Percentiles rank a stretch among this genome's conserved stretches.
Evolutionary conservation across 2,113 vertebrate genomes (phyloP).

Genomic region (Podarcis cretensis): DNA sequence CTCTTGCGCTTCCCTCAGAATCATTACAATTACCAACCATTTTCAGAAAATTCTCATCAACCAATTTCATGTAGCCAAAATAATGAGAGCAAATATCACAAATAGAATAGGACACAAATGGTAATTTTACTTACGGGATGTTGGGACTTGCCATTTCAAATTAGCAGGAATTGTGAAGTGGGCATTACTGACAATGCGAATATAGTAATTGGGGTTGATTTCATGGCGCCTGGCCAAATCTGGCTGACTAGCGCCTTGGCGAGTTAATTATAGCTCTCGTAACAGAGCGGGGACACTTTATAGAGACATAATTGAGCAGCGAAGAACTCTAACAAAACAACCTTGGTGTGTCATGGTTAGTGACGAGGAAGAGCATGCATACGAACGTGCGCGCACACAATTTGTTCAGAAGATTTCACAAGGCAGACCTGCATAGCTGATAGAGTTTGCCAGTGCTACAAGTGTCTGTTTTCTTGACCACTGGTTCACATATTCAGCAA

Average conservation of each 20-base stretch:
- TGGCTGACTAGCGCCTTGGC: conserved; percentile 78
- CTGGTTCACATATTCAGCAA: background rate
- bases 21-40: conserved; percentile 59
- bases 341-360: conserved; percentile 14
- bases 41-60: conserved; percentile 62
- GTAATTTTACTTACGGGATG: conserved; percentile 73
- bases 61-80: conserved; percentile 63
- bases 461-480: background rate
- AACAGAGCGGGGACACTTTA: conserved; percentile 73
- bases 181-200: conserved; percentile 85
- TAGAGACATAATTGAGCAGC: conserved; percentile 53
- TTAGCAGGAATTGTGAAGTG: conserved; percentile 81
- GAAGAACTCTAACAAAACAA: conserved; percentile 62
- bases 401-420: background rate
- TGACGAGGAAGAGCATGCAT: background rate
- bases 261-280: conserved; percentile 85
- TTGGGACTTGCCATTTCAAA: conserved; percentile 82
- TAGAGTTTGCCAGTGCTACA: background rate
- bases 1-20: conserved; percentile 8
- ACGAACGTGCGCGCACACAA: rapidly evolving
- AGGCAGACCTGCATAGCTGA: background rate
- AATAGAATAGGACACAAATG: conserved; percentile 63
- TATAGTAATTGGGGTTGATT: conserved; percentile 89
- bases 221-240: conserved; percentile 79
- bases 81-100: conserved; percentile 55